These are phyloP conservation scores for Neotoma lepida DNA, from an alignment of 2,113 vertebrate species.

Conservation along the genomic window DNA sequence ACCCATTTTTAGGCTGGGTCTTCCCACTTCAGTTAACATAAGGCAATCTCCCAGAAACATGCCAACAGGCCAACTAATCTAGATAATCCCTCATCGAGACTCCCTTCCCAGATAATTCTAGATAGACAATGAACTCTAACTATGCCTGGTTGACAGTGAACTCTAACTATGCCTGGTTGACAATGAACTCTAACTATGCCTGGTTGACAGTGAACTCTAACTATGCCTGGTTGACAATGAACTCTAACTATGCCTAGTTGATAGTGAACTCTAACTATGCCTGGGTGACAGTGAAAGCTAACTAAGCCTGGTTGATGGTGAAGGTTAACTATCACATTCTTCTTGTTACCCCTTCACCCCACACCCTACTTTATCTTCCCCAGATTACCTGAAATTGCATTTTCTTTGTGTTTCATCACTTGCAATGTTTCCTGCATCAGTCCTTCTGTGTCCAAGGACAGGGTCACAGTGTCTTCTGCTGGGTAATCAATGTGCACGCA, in stretches of 20 bases:
- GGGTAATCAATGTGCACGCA: neutral
- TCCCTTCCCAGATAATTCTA: neutral
- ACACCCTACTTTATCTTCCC: too few relatives aligned
- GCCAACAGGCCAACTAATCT: neutral
- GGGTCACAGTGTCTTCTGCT: neutral
- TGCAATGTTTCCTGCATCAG: neutral
- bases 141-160: neutral
- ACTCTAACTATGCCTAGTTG: neutral
- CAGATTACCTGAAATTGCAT: neutral
- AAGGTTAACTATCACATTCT: neutral
- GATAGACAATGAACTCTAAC: neutral
- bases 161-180: neutral
- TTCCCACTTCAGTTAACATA: neutral
- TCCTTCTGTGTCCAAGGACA: fast-evolving
- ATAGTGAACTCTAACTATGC: neutral
- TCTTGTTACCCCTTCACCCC: too few relatives aligned
- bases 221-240: neutral
- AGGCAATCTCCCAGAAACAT: neutral
- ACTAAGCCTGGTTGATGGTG: neutral
- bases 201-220: neutral
- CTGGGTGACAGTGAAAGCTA: neutral
- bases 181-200: neutral
- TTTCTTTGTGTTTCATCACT: neutral
- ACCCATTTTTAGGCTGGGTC: neutral
- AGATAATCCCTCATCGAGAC: neutral